Conservation (phyloP, 37 sponge, comb jelly and placozoan species). For the Axinella damicornis region DNA sequence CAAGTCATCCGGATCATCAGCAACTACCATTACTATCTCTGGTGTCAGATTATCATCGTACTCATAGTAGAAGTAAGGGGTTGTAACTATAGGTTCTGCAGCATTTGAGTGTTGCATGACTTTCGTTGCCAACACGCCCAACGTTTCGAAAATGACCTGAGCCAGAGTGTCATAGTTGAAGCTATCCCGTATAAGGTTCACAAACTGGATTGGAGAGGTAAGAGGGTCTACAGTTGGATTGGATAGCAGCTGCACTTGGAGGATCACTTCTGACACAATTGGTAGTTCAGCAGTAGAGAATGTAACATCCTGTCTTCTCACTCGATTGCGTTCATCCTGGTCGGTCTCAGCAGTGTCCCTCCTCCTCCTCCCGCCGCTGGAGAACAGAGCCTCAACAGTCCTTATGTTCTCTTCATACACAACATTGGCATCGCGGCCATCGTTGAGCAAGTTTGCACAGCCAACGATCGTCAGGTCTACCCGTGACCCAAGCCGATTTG, state of each 20-base stretch:
- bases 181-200: neutral
- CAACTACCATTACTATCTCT: constrained; percentile 55
- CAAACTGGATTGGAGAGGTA: constrained; percentile 21
- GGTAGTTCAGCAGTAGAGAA: constrained; percentile 22
- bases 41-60: constrained; percentile 74
- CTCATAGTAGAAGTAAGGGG: constrained; percentile 52
- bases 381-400: constrained; percentile 13
- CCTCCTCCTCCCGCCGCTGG: neutral
- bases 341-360: neutral
- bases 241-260: constrained; percentile 19
- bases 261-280: constrained; percentile 58
- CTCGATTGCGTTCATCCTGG: neutral
- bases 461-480: constrained; percentile 57
- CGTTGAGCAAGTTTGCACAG: constrained; percentile 78
- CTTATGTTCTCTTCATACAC: constrained; percentile 50
- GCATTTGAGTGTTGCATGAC: neutral
- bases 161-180: constrained; percentile 66
- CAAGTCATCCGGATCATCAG: constrained; percentile 53
- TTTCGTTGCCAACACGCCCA: constrained; percentile 5
- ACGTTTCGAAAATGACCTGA: constrained; percentile 28
- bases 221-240: constrained; percentile 27
- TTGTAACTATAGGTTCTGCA: neutral
- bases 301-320: neutral
- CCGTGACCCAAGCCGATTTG: constrained; percentile 20
- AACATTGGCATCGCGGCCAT: constrained; percentile 67